phyloP scores from a whole-genome alignment of 1,140 invertebrate species.

The Nasonia longicornis region DNA sequence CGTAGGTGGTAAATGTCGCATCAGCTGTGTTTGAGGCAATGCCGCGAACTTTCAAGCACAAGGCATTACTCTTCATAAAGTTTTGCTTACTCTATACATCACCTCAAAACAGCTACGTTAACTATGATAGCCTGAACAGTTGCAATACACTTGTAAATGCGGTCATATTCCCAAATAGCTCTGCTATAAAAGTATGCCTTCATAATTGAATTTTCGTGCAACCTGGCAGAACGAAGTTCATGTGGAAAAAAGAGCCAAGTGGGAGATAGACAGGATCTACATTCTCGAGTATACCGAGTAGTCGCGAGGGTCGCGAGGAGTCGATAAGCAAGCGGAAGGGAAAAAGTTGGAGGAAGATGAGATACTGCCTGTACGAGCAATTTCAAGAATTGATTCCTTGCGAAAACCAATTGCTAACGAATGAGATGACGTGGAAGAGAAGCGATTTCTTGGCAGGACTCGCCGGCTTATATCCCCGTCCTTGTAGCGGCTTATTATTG shows the following conservation, averaged over 20 bases:
- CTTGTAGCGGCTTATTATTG: neutral
- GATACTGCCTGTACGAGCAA: neutral
- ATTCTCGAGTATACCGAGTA: neutral
- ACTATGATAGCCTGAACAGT: neutral
- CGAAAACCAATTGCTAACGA: slow-evolving; percentile 12
- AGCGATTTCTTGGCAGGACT: slow-evolving; percentile 2
- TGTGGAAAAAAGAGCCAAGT: neutral
- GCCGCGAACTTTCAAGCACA: neutral
- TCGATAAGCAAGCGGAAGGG: neutral
- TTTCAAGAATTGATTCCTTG: slow-evolving; percentile 23
- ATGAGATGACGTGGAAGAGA: slow-evolving; percentile 7
- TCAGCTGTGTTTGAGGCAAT: neutral
- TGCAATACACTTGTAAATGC: too few relatives aligned
- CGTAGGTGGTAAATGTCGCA: neutral
- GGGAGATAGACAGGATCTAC: neutral
- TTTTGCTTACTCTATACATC: neutral
- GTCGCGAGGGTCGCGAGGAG: neutral
- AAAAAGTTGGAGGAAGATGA: neutral
- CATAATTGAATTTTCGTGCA: neutral
- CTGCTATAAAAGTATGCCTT: neutral
- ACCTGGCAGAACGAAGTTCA: neutral
- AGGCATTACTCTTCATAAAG: neutral
- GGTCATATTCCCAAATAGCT: neutral
- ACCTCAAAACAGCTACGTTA: neutral
- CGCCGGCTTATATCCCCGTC: neutral